A percentile compares a stretch with the other conserved stretches of the same genome.
Conservation (phyloP, 1,140 invertebrate genomes). For the Cyrtorhinus lividipennis region DNA sequence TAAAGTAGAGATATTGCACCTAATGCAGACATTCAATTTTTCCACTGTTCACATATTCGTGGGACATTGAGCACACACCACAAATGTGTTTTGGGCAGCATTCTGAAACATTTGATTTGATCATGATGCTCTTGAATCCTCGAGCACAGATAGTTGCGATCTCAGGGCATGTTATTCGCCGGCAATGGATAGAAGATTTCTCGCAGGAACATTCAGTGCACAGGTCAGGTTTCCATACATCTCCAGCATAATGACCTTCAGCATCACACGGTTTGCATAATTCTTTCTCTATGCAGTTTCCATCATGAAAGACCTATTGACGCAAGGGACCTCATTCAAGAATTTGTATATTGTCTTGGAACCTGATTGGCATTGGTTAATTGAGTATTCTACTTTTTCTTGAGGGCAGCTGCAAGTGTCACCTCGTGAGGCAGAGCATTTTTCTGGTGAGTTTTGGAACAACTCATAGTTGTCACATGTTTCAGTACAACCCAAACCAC, state of each 20-base stretch:
- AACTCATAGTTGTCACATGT: constrained; percentile 51
- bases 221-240: constrained; percentile 43
- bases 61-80: too few relatives aligned
- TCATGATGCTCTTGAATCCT: constrained; percentile 35
- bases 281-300: constrained; percentile 39
- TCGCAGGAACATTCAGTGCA: constrained; percentile 62
- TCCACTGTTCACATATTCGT: too few relatives aligned
- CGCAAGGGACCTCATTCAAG: too few relatives aligned
- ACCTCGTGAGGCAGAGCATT: constrained; percentile 36
- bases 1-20: too few relatives aligned
- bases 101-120: constrained; percentile 37
- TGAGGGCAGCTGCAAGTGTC: constrained; percentile 75
- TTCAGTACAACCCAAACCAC: constrained; percentile 46
- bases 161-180: constrained; percentile 40
- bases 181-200: constrained; percentile 36
- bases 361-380: not conserved
- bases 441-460: constrained; percentile 31
- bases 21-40: too few relatives aligned
- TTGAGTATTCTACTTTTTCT: constrained; percentile 36
- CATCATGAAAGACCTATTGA: constrained; percentile 42
- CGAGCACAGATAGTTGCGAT: constrained; percentile 43
- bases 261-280: constrained; percentile 51
- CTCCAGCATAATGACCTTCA: constrained; percentile 42
- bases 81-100: constrained; percentile 57
- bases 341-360: too few relatives aligned